These are phyloP conservation scores for Ianthella basta DNA, from an alignment of 37 sponge, comb jelly and placozoan species.

Conservation along the genomic window DNA sequence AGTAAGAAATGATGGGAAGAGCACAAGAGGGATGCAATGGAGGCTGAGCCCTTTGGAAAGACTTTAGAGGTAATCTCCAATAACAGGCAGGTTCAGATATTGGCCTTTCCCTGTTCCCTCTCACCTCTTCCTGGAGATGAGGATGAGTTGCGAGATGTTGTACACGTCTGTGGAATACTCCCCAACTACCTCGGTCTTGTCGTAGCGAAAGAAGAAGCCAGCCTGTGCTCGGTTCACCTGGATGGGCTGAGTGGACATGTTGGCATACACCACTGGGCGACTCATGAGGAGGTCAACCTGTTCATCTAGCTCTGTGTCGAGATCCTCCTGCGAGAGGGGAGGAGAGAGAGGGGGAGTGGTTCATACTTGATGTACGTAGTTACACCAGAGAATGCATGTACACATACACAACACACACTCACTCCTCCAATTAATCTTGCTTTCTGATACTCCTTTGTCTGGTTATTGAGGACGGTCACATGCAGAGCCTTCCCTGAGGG, in stretches of 20 bases:
- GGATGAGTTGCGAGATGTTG: conserved; percentile 71
- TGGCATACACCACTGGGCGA: conserved; percentile 87
- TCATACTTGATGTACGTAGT: background rate
- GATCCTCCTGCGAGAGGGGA: conserved; percentile 45
- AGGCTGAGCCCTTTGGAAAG: too few relatives aligned
- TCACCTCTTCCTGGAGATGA: conserved; percentile 85
- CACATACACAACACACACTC: conserved; percentile 39
- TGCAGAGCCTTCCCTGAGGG: conserved; percentile 47
- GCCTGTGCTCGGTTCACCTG: conserved; percentile 71
- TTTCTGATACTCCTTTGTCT: conserved; percentile 63
- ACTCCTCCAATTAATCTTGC: conserved; percentile 59
- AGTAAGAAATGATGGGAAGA: too few relatives aligned
- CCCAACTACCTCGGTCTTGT: conserved; percentile 81
- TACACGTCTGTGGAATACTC: conserved; percentile 81
- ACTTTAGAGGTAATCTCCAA: too few relatives aligned
- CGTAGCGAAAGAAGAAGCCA: conserved; percentile 73
- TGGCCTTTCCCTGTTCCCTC: background rate
- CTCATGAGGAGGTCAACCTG: conserved; percentile 84
- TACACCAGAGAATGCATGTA: background rate
- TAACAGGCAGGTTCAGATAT: too few relatives aligned
- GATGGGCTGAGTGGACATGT: conserved; percentile 91
- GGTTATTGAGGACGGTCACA: conserved; percentile 81
- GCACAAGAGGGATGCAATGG: too few relatives aligned
- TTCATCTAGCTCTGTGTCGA: conserved; percentile 74
- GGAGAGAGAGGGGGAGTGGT: background rate